These are phyloP conservation scores for Drosophila kepulauana DNA, from an alignment of 1,140 invertebrate species.

Conservation along the genomic window DNA sequence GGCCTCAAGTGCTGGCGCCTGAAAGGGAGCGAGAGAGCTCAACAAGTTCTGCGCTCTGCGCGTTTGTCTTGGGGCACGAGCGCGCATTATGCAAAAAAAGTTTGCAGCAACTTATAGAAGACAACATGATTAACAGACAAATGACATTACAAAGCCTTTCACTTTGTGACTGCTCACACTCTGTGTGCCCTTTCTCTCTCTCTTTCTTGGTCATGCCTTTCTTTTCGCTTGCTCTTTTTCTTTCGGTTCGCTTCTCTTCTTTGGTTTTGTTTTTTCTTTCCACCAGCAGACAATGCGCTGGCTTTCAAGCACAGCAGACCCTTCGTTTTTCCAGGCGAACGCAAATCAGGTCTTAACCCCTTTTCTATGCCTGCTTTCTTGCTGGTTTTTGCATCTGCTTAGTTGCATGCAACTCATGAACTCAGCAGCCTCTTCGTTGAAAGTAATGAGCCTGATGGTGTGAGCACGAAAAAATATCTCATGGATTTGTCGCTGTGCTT, in stretches of 20 bases:
- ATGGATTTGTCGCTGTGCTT: slow-evolving; percentile 45
- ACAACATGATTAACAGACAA: slow-evolving; percentile 82
- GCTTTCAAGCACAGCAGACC: slow-evolving; percentile 57
- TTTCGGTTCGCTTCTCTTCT: not conserved
- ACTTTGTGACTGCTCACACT: slow-evolving; percentile 59
- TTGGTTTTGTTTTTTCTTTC: too few relatives aligned
- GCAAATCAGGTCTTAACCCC: slow-evolving; percentile 79
- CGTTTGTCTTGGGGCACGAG: slow-evolving; percentile 66
- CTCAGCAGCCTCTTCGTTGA: slow-evolving; percentile 50
- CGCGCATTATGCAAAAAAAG: slow-evolving; percentile 77
- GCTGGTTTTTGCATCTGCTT: slow-evolving; percentile 46
- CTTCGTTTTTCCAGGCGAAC: slow-evolving; percentile 47
- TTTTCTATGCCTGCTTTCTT: slow-evolving; percentile 44
- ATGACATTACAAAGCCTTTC: slow-evolving; percentile 82
- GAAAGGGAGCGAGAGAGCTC: slow-evolving; percentile 31
- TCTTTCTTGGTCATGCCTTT: slow-evolving; percentile 23
- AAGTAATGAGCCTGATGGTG: not conserved
- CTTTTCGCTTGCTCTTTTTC: slow-evolving; percentile 8
- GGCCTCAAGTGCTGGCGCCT: slow-evolving; percentile 16
- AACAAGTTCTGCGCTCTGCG: slow-evolving; percentile 63
- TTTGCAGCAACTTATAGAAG: slow-evolving; percentile 72
- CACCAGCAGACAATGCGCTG: slow-evolving; percentile 62
- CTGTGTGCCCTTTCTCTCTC: not conserved
- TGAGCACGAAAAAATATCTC: slow-evolving; percentile 18
- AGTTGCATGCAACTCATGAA: slow-evolving; percentile 67